Conservation (phyloP, 2,888 invertebrate species). For the Acronicta aceris region DNA sequence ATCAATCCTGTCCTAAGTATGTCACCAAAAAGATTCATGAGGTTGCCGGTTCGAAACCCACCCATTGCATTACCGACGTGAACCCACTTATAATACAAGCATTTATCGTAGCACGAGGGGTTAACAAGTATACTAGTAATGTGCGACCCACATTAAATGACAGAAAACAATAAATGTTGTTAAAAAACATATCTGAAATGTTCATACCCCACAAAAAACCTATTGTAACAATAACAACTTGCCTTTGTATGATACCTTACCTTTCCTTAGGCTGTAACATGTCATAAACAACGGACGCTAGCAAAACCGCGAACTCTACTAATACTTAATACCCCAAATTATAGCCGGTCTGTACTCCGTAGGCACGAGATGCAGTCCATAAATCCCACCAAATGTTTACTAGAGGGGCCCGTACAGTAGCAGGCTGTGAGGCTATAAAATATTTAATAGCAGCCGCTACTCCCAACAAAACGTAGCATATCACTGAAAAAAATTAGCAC, state of each 20-base stretch:
- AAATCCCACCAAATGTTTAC: constrained; percentile 65
- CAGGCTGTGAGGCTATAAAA: constrained; percentile 80
- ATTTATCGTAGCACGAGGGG: too few relatives aligned
- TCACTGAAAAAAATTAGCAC: constrained; percentile 41
- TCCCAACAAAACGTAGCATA: constrained; percentile 64
- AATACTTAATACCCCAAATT: constrained; percentile 47
- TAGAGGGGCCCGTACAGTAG: constrained; percentile 63
- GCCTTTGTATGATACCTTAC: neutral
- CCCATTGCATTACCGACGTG: too few relatives aligned
- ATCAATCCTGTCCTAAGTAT: too few relatives aligned
- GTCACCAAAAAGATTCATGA: too few relatives aligned
- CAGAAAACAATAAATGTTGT: too few relatives aligned
- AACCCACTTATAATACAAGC: too few relatives aligned
- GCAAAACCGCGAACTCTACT: constrained; percentile 30
- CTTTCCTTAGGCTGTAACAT: neutral
- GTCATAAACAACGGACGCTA: constrained; percentile 16
- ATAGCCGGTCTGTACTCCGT: constrained; percentile 37
- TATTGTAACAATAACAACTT: too few relatives aligned
- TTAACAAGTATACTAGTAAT: too few relatives aligned
- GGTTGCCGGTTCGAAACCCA: too few relatives aligned
- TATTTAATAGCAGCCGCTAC: constrained; percentile 79
- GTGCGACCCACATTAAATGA: too few relatives aligned
- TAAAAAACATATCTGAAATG: too few relatives aligned
- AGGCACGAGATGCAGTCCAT: constrained; percentile 60
- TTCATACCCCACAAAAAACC: too few relatives aligned